A percentile compares a stretch with the other conserved stretches of the same genome.
phyloP scores from a whole-genome alignment of 2,113 vertebrate species.

The Cyrtonyx montezumae region DNA sequence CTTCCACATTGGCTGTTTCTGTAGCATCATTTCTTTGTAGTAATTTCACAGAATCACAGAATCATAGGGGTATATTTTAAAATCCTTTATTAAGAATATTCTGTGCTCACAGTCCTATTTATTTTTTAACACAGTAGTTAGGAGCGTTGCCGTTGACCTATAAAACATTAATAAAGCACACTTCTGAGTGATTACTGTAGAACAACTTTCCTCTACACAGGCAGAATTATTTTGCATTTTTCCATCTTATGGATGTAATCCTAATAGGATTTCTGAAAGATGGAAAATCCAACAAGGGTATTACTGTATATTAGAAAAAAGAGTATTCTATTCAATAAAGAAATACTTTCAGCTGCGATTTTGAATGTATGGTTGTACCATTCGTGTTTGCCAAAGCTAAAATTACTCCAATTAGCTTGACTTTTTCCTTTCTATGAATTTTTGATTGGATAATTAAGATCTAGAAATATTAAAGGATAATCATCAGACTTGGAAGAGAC shows the following conservation, averaged over 20 bases:
- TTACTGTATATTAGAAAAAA: background rate
- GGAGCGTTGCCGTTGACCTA: background rate
- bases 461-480: background rate
- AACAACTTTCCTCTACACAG: background rate
- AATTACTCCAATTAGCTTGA: background rate
- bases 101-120: background rate
- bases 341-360: background rate
- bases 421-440: background rate
- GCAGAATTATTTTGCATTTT: conserved; percentile 1
- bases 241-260: background rate
- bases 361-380: background rate
- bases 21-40: background rate
- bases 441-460: background rate
- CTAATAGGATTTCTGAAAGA: background rate
- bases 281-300: background rate
- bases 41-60: background rate
- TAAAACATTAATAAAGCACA: background rate
- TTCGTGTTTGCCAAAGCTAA: background rate
- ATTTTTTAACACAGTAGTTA: background rate
- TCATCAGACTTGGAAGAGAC: background rate
- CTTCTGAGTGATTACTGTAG: background rate
- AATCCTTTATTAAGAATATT: background rate
- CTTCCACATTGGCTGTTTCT: background rate
- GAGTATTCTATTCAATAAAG: background rate
- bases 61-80: background rate